Percentiles rank a stretch among this genome's conserved stretches.
Evolutionary conservation across 2,888 invertebrate species (phyloP).

Genomic region (Drosophila planitibia): DNA sequence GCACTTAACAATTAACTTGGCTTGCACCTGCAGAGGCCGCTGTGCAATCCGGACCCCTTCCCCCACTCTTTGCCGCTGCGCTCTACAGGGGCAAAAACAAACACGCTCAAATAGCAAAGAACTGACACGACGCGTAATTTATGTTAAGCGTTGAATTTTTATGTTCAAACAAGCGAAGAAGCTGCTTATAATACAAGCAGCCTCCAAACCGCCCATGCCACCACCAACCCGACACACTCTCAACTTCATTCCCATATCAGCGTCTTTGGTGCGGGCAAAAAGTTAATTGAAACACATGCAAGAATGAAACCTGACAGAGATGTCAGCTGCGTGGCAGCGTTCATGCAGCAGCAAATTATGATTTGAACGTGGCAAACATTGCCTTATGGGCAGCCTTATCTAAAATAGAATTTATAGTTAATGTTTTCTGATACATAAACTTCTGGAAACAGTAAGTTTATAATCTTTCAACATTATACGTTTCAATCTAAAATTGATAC

Average conservation of each 20-base stretch:
- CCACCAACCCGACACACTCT: constrained; percentile 40
- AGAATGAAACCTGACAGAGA: constrained; percentile 63
- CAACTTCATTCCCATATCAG: constrained; percentile 53
- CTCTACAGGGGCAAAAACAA: constrained; percentile 8
- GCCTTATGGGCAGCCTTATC: neutral
- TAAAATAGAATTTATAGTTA: neutral
- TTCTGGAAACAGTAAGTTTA: neutral
- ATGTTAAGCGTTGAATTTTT: constrained; percentile 80
- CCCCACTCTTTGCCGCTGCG: neutral
- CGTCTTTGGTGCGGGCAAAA: constrained; percentile 72
- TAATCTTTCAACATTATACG: neutral
- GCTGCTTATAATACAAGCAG: constrained; percentile 73
- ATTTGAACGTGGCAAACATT: neutral
- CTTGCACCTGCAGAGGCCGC: constrained; percentile 60
- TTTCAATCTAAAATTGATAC: neutral
- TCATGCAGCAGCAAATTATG: constrained; percentile 40
- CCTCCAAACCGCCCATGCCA: constrained; percentile 4
- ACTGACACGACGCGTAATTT: constrained; percentile 74
- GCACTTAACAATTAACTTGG: constrained; percentile 80
- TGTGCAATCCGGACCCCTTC: constrained; percentile 4
- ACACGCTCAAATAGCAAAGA: constrained; percentile 31
- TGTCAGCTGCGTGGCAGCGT: constrained; percentile 37
- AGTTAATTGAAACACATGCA: constrained; percentile 79
- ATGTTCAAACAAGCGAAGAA: constrained; percentile 80
- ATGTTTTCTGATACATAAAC: no score